Conservation (phyloP, 2,888 invertebrate species). For the Amblyteles armatorius region DNA sequence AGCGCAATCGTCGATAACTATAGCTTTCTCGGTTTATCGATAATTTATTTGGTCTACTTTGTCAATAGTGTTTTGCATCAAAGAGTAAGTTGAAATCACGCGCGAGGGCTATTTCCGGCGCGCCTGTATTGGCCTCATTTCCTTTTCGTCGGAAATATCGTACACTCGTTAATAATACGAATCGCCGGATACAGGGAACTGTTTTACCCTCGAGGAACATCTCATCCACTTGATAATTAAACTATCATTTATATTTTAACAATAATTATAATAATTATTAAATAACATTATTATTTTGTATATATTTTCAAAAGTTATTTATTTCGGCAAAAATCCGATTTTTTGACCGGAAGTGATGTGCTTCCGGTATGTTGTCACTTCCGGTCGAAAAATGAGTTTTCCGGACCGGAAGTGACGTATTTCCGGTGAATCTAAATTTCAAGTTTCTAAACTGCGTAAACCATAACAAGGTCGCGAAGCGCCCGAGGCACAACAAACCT, state of each 20-base stretch:
- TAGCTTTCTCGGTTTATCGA: neutral
- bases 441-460: too few species aligned
- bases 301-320: neutral
- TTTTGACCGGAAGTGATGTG: neutral
- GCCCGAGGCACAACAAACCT: too few species aligned
- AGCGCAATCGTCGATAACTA: neutral
- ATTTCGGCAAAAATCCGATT: neutral
- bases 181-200: neutral
- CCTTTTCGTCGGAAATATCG: neutral
- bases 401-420: too few species aligned
- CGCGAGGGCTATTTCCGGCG: neutral
- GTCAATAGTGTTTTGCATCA: neutral
- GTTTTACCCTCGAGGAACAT: neutral
- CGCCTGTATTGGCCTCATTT: neutral
- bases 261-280: slow-evolving; percentile 2
- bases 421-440: too few species aligned
- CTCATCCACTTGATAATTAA: neutral
- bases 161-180: neutral
- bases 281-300: slow-evolving; percentile 32
- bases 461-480: too few species aligned
- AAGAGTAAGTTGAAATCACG: neutral
- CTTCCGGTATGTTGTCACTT: too few species aligned
- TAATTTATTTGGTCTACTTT: neutral
- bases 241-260: neutral
- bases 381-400: too few species aligned